Base-by-base conservation (phyloP, 2,797 vertebrate species). In the Hippocampus kuda region DNA sequence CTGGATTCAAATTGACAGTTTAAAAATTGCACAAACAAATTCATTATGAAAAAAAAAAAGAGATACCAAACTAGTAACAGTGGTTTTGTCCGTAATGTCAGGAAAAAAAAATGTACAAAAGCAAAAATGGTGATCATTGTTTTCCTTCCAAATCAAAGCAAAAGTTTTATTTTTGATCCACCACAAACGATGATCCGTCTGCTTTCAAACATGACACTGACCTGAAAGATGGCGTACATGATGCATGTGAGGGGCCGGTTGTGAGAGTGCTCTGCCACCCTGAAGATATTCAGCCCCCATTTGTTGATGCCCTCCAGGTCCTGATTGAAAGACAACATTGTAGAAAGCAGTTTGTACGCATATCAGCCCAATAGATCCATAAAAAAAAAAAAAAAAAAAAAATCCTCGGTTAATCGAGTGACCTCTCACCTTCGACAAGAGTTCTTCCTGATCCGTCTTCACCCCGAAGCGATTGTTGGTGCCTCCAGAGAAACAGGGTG, bases 191-290 rank as follows among this genome's bases (percentile, higher is more conserved):
- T 38, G 34, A 38, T 8, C 1, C 6, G 34, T 38, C 6, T 38
- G 34, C 7, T 38, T 38, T 38, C 7, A 7, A 38, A 38, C 34
- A 38, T 38, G 24, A 3, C 48, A 86, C 94, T 18, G 20, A 99
- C 97, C 94, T 99, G 97, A 70, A 99, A 97, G 74, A 99, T 98
- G 60, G 93, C 91, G 8, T 98, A 98, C 97, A 99, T 99, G 84
- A 95, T 92, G 85, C 95, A 98, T 0, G 97, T 98, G 16, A 99
- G 93, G 0, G 97, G 97, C 42, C 94, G 89, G 76, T 93, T 94
- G 79, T 96, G 94, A 0, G 97, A 99, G 71, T 93, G 97, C 67
- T 94, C 93, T 0, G 95, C 91, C 54, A 99, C 94, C 11, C 90
- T 93, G 84, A 99, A 99, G 83, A 99, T 98, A 78, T 99, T 98